These are phyloP conservation scores for Dryadula phaetusa DNA, from an alignment of 2,888 invertebrate species.

Conservation along the genomic window DNA sequence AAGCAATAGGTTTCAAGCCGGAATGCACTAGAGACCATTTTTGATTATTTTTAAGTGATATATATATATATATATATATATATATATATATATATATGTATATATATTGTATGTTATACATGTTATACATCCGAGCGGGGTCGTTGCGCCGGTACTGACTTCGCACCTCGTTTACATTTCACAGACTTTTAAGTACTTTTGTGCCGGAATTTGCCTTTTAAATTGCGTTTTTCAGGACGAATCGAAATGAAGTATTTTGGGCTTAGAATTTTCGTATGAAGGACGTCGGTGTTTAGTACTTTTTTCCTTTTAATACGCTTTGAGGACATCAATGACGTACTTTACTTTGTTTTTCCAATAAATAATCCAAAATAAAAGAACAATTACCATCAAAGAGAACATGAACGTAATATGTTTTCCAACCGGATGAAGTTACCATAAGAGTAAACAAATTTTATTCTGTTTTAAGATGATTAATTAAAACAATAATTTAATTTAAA, in stretches of 20 bases:
- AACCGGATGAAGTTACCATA: no score
- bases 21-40: no score
- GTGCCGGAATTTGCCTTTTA: constrained; percentile 37
- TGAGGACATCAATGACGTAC: not conserved
- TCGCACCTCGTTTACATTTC: constrained; percentile 41
- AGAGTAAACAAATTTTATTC: no score
- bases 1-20: no score
- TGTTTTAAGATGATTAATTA: no score
- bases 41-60: no score
- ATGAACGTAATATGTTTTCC: no score
- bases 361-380: not conserved
- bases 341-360: not conserved
- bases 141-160: constrained; percentile 4
- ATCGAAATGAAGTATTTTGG: constrained; percentile 27
- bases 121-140: not conserved
- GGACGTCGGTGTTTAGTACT: not conserved
- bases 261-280: constrained; percentile 3
- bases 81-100: no score
- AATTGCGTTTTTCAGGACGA: constrained; percentile 32
- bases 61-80: no score
- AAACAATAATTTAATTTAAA: no score
- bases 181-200: constrained; percentile 34
- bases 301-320: not conserved
- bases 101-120: not conserved
- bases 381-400: not conserved